phyloP scores from a whole-genome alignment of 2,113 vertebrate genomes.

The Labeo catla region DNA sequence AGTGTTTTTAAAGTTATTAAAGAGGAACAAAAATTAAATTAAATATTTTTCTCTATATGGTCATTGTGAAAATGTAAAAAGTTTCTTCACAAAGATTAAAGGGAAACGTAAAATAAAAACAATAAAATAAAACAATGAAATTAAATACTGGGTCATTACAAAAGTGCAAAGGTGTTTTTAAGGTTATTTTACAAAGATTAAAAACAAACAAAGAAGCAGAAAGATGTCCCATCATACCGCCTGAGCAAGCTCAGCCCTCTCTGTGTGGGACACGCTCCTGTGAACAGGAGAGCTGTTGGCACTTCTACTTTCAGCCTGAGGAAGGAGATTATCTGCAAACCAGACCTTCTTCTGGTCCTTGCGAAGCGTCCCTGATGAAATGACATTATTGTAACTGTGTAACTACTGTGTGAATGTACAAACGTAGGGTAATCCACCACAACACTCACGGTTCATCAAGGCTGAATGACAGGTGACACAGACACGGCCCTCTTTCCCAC shows the following conservation, averaged over 20 bases:
- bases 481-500: constrained; percentile 94
- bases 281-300: constrained; percentile 47
- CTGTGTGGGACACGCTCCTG: constrained; percentile 32
- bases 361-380: constrained; percentile 73
- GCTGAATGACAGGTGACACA: constrained; percentile 95
- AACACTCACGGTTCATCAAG: constrained; percentile 87
- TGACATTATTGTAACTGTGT: background rate
- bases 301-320: constrained; percentile 81
- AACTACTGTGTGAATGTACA: background rate
- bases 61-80: too few species aligned
- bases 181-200: too few species aligned
- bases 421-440: background rate
- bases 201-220: background rate
- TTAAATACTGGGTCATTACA: too few species aligned
- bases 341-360: constrained; percentile 93
- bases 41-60: too few species aligned
- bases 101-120: too few species aligned
- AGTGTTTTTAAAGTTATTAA: background rate
- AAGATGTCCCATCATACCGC: constrained; percentile 10
- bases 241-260: constrained; percentile 40
- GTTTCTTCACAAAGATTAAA: too few species aligned
- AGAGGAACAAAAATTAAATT: too few species aligned
- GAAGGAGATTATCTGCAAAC: constrained; percentile 94
- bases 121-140: background rate
- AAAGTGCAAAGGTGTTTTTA: too few species aligned